Percentiles rank a stretch among this genome's conserved stretches.
Evolutionary conservation across 2,113 vertebrate species (phyloP).

Genomic region (Plectropomus leopardus): DNA sequence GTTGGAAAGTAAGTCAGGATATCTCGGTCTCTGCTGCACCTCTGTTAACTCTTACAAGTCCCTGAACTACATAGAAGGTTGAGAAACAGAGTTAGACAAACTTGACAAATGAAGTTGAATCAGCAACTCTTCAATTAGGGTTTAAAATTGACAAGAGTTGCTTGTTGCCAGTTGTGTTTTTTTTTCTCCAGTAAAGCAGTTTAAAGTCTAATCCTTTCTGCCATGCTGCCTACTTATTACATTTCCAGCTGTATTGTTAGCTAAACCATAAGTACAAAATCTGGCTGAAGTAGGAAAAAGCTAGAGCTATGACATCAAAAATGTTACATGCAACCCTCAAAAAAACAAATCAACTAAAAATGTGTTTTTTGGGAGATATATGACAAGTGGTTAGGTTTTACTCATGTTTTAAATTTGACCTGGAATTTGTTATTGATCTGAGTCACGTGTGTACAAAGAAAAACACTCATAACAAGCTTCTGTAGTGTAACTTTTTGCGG

Average conservation of each 20-base stretch:
- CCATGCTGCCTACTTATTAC: conserved; percentile 19
- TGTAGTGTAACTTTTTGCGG: too few relatives aligned
- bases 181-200: conserved; percentile 15
- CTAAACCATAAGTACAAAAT: background rate
- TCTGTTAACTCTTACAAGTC: background rate
- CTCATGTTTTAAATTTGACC: background rate
- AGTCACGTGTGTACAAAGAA: background rate
- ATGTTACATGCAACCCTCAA: too few relatives aligned
- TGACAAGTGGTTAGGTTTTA: background rate
- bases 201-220: conserved; percentile 15
- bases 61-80: too few relatives aligned
- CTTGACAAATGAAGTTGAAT: background rate
- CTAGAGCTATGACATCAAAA: background rate
- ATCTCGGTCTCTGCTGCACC: background rate
- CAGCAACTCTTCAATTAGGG: background rate
- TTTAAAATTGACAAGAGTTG: background rate
- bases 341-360: too few relatives aligned
- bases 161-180: background rate
- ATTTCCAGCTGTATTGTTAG: conserved; percentile 9
- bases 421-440: background rate
- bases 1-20: too few relatives aligned
- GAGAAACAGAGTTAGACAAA: background rate
- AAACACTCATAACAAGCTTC: background rate
- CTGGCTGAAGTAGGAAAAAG: background rate
- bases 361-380: too few relatives aligned